A percentile compares a stretch with the other conserved stretches of the same genome.
Evolutionary conservation across 1,140 invertebrate species (phyloP).

Genomic region (Agrilus planipennis): DNA sequence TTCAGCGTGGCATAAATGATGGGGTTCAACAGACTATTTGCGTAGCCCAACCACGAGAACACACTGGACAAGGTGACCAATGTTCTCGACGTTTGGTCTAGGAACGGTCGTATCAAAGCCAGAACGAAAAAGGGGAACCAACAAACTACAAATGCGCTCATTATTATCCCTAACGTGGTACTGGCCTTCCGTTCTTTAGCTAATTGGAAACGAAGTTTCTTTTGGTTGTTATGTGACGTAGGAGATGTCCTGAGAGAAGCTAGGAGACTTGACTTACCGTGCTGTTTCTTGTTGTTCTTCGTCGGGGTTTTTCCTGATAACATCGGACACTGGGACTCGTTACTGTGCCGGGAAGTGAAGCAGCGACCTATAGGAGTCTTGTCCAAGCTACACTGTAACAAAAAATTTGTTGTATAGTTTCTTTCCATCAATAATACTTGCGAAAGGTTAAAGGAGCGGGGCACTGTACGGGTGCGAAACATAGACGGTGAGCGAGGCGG

Average conservation of each 20-base stretch:
- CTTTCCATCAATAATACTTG: too few relatives aligned
- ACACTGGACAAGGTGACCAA: constrained; percentile 54
- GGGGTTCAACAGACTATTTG: constrained; percentile 86
- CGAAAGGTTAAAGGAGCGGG: too few relatives aligned
- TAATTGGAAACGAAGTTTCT: constrained; percentile 66
- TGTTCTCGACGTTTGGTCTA: constrained; percentile 49
- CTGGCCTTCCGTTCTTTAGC: constrained; percentile 89
- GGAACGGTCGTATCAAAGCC: constrained; percentile 74
- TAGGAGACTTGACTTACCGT: constrained; percentile 16
- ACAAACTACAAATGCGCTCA: constrained; percentile 92
- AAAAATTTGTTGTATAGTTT: too few relatives aligned
- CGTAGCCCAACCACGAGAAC: constrained; percentile 86
- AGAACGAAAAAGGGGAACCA: constrained; percentile 97
- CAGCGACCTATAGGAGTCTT: constrained; percentile 45
- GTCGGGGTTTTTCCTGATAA: constrained; percentile 30
- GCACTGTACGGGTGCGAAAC: too few relatives aligned
- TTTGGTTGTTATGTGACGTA: constrained; percentile 43
- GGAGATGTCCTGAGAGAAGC: constrained; percentile 34
- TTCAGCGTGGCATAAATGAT: constrained; percentile 89
- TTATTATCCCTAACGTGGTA: constrained; percentile 92
- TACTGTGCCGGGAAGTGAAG: constrained; percentile 51
- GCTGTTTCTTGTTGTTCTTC: constrained; percentile 30
- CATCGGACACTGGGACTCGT: constrained; percentile 65
- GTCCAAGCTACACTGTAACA: constrained; percentile 55
- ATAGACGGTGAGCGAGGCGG: too few relatives aligned